Percentiles rank a stretch among this genome's conserved stretches.
phyloP scores from a whole-genome alignment of 2,888 invertebrate genomes.

The Willowsia nigromaculata region DNA sequence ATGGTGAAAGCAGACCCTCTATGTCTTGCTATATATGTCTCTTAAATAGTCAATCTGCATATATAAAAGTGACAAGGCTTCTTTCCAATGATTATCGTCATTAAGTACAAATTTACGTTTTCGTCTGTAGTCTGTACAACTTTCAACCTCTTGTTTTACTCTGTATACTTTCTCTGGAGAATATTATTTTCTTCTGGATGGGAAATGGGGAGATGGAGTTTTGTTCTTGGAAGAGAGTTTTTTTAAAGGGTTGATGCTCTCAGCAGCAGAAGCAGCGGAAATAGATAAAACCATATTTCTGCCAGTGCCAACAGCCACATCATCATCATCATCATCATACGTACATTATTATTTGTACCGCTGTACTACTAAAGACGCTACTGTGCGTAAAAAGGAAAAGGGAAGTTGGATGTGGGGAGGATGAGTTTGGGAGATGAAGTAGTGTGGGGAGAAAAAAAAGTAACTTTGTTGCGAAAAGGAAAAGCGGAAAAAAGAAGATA shows the following conservation, averaged over 20 bases:
- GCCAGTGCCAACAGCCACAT: conserved; percentile 53
- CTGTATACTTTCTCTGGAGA: background rate
- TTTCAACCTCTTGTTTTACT: background rate
- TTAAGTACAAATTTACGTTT: conserved; percentile 26
- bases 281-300: conserved; percentile 54
- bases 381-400: conserved; percentile 1
- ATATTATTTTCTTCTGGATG: background rate
- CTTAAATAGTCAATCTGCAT: conserved; percentile 22
- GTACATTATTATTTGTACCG: conserved; percentile 12
- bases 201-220: background rate
- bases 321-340: conserved; percentile 13
- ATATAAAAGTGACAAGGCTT: background rate
- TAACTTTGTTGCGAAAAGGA: background rate
- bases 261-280: conserved; percentile 27
- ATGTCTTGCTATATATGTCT: background rate
- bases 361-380: background rate
- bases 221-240: conserved; percentile 1
- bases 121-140: background rate
- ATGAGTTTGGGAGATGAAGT: conserved; percentile 5
- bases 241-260: background rate
- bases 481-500: conserved; percentile 10
- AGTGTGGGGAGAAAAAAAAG: background rate
- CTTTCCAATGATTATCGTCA: conserved; percentile 34
- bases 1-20: background rate
- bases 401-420: conserved; percentile 6